These are phyloP conservation scores for Ceratina australensis DNA, from an alignment of 1,140 invertebrate genomes.

Conservation along the genomic window DNA sequence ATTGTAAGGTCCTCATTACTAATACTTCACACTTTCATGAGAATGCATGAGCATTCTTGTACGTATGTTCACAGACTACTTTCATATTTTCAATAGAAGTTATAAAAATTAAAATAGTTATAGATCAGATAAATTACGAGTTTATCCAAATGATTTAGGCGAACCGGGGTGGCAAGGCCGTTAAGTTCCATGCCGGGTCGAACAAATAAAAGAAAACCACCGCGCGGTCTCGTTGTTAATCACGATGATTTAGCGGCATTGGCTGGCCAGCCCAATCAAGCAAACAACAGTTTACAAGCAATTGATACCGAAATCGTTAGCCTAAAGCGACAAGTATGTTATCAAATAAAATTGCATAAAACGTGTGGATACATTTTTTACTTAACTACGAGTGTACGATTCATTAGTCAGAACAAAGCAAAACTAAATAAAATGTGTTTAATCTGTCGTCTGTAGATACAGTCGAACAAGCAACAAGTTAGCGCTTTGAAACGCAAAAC, in stretches of 20 bases:
- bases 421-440: neutral
- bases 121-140: slow-evolving; percentile 30
- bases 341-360: slow-evolving; percentile 47
- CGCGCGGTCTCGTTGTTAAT: slow-evolving; percentile 97
- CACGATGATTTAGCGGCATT: slow-evolving; percentile 96
- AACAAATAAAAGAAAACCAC: slow-evolving; percentile 92
- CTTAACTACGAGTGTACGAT: neutral
- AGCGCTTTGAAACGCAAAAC: slow-evolving; percentile 90
- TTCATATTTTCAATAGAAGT: neutral
- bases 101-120: slow-evolving; percentile 3
- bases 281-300: slow-evolving; percentile 91
- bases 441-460: slow-evolving; percentile 85
- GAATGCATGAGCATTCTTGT: slow-evolving; percentile 48
- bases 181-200: slow-evolving; percentile 84
- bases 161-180: slow-evolving; percentile 77
- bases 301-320: slow-evolving; percentile 96
- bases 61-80: slow-evolving; percentile 1
- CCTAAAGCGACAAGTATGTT: slow-evolving; percentile 95
- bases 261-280: slow-evolving; percentile 86
- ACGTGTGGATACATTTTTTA: slow-evolving; percentile 79
- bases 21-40: neutral
- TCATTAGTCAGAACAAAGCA: neutral
- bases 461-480: slow-evolving; percentile 95
- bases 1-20: neutral
- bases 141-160: slow-evolving; percentile 71